Percentiles rank a stretch among this genome's conserved stretches.
phyloP scores from a whole-genome alignment of 2,113 vertebrate species.

The Chaetodon auriga region DNA sequence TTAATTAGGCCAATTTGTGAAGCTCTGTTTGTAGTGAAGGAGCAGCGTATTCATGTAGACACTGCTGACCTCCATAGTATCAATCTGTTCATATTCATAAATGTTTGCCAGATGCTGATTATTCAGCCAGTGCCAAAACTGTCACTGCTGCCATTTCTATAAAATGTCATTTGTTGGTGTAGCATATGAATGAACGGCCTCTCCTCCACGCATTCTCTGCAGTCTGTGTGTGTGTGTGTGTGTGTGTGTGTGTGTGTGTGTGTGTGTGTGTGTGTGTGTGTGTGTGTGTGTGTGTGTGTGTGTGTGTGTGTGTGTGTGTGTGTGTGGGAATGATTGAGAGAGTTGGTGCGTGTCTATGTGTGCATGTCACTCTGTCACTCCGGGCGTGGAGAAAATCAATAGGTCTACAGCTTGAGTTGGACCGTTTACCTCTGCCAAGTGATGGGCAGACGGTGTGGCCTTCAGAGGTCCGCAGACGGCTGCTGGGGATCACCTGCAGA shows the following conservation, averaged over 20 bases:
- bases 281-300: too few species aligned
- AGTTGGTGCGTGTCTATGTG: slow-evolving; percentile 20
- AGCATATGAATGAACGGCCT: slow-evolving; percentile 61
- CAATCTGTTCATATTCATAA: slow-evolving; percentile 58
- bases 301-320: too few species aligned
- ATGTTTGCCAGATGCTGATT: slow-evolving; percentile 39
- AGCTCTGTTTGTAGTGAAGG: slow-evolving; percentile 40
- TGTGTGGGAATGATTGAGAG: slow-evolving; percentile 63
- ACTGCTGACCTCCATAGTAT: slow-evolving; percentile 48
- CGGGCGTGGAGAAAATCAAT: slow-evolving; percentile 68
- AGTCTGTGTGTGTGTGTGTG: slow-evolving; percentile 23
- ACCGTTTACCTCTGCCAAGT: slow-evolving; percentile 74
- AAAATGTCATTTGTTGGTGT: slow-evolving; percentile 56
- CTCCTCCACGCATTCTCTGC: slow-evolving; percentile 60
- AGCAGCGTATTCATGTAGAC: slow-evolving; percentile 43
- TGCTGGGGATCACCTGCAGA: slow-evolving; percentile 26
- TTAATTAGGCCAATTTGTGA: slow-evolving; percentile 74
- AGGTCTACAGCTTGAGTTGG: slow-evolving; percentile 61
- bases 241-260: not conserved
- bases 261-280: slow-evolving; percentile 5
- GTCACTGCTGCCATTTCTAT: slow-evolving; percentile 62
- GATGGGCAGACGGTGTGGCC: slow-evolving; percentile 63
- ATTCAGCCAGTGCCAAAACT: slow-evolving; percentile 42
- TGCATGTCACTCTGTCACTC: slow-evolving; percentile 62
- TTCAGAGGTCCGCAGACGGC: slow-evolving; percentile 53